Evolutionary conservation across 2,888 invertebrate genomes (phyloP).

Genomic region (Scotopteryx bipunctaria): DNA sequence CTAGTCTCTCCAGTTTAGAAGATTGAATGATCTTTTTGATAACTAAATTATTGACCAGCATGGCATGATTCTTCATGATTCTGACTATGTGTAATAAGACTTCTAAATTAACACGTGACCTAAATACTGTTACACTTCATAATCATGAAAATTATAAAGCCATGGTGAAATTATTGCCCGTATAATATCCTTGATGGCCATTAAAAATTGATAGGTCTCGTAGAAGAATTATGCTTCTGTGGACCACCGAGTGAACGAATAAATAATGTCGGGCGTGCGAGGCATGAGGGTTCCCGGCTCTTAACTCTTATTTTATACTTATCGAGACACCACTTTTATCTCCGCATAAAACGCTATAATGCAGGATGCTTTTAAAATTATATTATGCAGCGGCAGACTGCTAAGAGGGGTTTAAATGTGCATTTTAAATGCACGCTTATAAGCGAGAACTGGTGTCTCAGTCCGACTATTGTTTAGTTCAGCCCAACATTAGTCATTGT

Average conservation of each 20-base stretch:
- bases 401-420: conserved; percentile 47
- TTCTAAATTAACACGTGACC: neutral
- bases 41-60: no score
- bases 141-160: conserved; percentile 9
- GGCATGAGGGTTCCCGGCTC: conserved; percentile 44
- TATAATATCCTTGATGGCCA: conserved; percentile 41
- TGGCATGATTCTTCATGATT: no score
- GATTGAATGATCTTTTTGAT: neutral
- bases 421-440: conserved; percentile 41
- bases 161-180: conserved; percentile 27
- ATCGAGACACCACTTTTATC: conserved; percentile 72
- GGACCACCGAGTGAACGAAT: conserved; percentile 49
- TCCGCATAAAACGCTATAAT: conserved; percentile 65
- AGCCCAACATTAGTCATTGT: conserved; percentile 29
- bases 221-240: conserved; percentile 48
- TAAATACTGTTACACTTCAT: conserved; percentile 1
- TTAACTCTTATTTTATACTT: conserved; percentile 67
- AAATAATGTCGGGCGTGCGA: conserved; percentile 52
- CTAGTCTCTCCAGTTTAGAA: neutral
- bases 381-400: conserved; percentile 47
- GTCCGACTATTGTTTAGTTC: conserved; percentile 33
- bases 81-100: no score
- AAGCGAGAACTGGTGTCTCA: conserved; percentile 33
- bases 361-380: conserved; percentile 68
- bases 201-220: conserved; percentile 49